Evolutionary conservation across 2,113 vertebrate species (phyloP), one percentile per base, ranked within the genome.

Genomic region (Tor tambroides): DNA sequence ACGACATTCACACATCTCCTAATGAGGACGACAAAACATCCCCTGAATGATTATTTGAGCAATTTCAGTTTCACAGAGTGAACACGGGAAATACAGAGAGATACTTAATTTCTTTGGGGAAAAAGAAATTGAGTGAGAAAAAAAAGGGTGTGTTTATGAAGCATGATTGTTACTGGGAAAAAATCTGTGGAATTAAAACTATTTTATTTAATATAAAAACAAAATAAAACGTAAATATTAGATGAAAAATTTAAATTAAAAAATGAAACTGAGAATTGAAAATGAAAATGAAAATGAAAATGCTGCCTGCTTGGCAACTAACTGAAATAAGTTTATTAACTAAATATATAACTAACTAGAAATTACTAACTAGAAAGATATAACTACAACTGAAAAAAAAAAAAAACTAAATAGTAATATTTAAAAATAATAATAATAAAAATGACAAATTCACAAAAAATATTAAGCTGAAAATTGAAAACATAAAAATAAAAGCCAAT

Each of bases 21-120:
- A 83, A 69, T 32, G 41, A 69, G n/a, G 63, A 83, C 0, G 4
- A 51, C 43, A 32, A 83, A 83, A 83, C 43, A 30, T 65, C 61
- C 38, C 63, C 28, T 23, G 10, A 30, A 46, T 69, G 41, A 69
- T 30, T 32, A 28, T 63, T 46, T 63, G 23, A 65, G 23, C 56
- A 63, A 46, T 81, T 65, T 43, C 56, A 26, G 75, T 78, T 78
- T 78, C 14, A 78, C n/a, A 54, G 17, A 2, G 21, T 43, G 4
- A 81, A 28, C 56, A 65, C 35, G 7, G 56, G 23, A 61, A 63
- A 43, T 81, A 19, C 14, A 67, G 38, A 4, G 15, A 49, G 26
- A 7, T 3, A 49, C 23, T 28, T 77, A 49, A 77, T 77, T 77
- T 12, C n/a, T 28, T 30, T 19, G 6, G 74, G n/a, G 43, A 0